These are phyloP conservation scores for Manacus vitellinus DNA, from an alignment of 2,113 vertebrate genomes.

Conservation along the genomic window DNA sequence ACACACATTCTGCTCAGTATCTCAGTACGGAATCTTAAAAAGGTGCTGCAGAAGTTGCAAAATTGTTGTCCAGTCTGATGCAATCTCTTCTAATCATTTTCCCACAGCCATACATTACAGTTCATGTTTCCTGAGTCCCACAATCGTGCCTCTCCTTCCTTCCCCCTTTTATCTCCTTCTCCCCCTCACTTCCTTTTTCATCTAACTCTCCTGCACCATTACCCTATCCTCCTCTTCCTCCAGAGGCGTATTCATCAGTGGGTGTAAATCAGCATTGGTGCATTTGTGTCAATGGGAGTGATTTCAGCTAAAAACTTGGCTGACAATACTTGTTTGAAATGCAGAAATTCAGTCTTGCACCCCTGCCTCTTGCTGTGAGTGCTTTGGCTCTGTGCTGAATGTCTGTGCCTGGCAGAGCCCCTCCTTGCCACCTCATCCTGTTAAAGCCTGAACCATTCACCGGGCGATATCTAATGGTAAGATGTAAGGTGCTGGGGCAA, in stretches of 20 bases:
- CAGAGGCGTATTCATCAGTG: neutral
- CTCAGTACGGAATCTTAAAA: constrained; percentile 34
- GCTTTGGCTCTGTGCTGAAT: neutral
- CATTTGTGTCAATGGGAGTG: neutral
- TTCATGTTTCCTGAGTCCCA: constrained; percentile 1
- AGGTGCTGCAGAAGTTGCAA: constrained; percentile 52
- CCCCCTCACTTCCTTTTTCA: constrained; percentile 9
- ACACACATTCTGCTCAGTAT: constrained; percentile 20
- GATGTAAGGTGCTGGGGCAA: neutral
- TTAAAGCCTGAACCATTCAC: neutral
- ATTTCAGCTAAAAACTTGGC: neutral
- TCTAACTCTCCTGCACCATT: neutral
- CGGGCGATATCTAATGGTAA: neutral
- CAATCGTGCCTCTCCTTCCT: neutral
- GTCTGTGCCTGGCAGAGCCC: neutral
- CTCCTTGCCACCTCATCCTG: neutral
- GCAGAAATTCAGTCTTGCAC: constrained; percentile 27
- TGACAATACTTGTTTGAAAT: constrained; percentile 18
- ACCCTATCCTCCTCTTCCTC: neutral
- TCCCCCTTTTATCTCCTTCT: constrained; percentile 39
- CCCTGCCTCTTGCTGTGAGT: neutral
- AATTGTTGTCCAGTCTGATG: constrained; percentile 28
- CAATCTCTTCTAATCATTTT: constrained; percentile 45
- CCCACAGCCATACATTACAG: neutral
- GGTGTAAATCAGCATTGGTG: neutral